These are phyloP conservation scores for Onthophagus taurus DNA, from an alignment of 1,140 invertebrate genomes.

Conservation along the genomic window DNA sequence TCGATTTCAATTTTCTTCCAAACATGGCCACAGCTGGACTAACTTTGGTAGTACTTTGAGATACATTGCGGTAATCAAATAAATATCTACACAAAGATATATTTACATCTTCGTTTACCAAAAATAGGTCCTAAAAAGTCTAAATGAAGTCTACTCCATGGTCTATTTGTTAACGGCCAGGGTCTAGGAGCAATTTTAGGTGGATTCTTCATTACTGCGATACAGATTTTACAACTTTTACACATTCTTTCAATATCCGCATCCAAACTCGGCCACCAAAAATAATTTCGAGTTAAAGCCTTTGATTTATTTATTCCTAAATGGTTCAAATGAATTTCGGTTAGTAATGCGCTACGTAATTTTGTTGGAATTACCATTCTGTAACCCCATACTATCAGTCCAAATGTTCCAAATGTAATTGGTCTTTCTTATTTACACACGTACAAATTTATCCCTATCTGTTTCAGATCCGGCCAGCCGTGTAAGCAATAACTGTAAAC, in stretches of 20 bases:
- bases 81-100: too few species aligned
- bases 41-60: too few species aligned
- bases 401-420: slow-evolving; percentile 19
- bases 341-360: slow-evolving; percentile 19
- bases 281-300: slow-evolving; percentile 9
- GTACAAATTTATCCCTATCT: not conserved
- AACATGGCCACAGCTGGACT: too few species aligned
- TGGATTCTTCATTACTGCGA: not conserved
- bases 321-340: slow-evolving; percentile 24
- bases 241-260: slow-evolving; percentile 6
- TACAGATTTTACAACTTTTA: slow-evolving; percentile 10
- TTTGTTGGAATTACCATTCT: slow-evolving; percentile 24
- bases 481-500: slow-evolving; percentile 7
- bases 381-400: slow-evolving; percentile 27
- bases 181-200: slow-evolving; percentile 1
- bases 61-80: too few species aligned
- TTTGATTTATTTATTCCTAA: slow-evolving; percentile 10
- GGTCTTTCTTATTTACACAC: slow-evolving; percentile 11
- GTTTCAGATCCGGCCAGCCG: not conserved
- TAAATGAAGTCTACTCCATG: slow-evolving; percentile 3
- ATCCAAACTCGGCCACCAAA: slow-evolving; percentile 14
- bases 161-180: not conserved
- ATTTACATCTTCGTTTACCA: too few species aligned
- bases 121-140: slow-evolving; percentile 4
- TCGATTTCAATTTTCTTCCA: too few species aligned